A percentile compares a stretch with the other conserved stretches of the same genome.
These are phyloP conservation scores for Paraescarpia echinospica DNA, from an alignment of 1,140 invertebrate genomes.

Conservation along the genomic window DNA sequence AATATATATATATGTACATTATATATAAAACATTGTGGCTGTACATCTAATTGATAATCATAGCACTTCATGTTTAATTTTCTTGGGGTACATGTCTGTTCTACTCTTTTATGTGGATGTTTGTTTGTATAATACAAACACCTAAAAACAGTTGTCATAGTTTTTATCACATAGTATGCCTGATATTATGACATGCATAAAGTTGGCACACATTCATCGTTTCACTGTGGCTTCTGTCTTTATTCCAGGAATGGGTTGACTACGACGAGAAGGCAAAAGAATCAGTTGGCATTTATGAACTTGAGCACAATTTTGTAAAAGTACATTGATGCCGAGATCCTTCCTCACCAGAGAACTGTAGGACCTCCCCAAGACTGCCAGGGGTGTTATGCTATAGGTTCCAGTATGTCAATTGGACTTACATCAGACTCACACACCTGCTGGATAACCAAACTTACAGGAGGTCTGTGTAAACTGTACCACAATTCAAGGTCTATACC, in stretches of 20 bases:
- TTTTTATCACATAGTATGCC: background rate
- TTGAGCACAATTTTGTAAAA: conserved; percentile 72
- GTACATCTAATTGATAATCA: too few species aligned
- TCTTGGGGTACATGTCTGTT: too few species aligned
- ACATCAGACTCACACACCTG: background rate
- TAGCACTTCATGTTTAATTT: too few species aligned
- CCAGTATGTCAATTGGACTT: background rate
- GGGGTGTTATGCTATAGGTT: background rate
- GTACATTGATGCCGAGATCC: conserved; percentile 30
- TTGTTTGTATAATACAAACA: background rate
- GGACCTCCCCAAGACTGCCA: background rate
- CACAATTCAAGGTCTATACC: background rate
- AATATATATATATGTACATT: too few species aligned
- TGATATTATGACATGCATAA: background rate
- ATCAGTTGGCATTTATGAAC: conserved; percentile 78
- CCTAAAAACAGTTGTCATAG: background rate
- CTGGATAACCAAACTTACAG: background rate
- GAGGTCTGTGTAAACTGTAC: background rate
- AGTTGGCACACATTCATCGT: background rate
- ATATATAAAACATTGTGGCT: too few species aligned
- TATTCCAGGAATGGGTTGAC: conserved; percentile 77
- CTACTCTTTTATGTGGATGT: too few species aligned
- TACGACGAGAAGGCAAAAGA: conserved; percentile 84
- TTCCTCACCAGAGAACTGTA: background rate
- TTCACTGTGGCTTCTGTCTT: conserved; percentile 20